A percentile compares a stretch with the other conserved stretches of the same genome.
These are phyloP conservation scores for Hylyphantes graminicola DNA, from an alignment of 1,140 invertebrate genomes.

Conservation along the genomic window DNA sequence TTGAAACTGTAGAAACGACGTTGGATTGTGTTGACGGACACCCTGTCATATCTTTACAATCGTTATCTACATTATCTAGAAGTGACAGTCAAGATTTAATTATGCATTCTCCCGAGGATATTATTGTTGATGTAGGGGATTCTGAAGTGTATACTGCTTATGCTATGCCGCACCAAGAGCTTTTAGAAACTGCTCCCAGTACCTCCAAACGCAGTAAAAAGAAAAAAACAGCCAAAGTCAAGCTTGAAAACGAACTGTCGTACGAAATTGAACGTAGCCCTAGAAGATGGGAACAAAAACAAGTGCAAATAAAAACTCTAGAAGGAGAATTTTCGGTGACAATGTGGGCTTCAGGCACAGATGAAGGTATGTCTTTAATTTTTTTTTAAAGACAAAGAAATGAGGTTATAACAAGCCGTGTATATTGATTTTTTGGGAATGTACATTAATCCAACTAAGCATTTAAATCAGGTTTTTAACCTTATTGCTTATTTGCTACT, in stretches of 20 bases:
- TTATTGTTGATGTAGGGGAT: conserved; percentile 75
- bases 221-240: conserved; percentile 67
- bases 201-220: conserved; percentile 68
- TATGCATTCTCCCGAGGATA: conserved; percentile 83
- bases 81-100: conserved; percentile 73
- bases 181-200: conserved; percentile 79
- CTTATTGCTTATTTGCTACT: neutral
- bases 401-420: conserved; percentile 26
- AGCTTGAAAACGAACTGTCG: conserved; percentile 64
- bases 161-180: conserved; percentile 75
- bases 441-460: neutral
- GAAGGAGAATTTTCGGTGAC: conserved; percentile 98
- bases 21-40: conserved; percentile 76
- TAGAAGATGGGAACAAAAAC: conserved; percentile 96
- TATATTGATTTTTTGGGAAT: neutral
- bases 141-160: conserved; percentile 70
- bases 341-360: conserved; percentile 94
- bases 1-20: conserved; percentile 81
- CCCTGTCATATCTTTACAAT: conserved; percentile 79
- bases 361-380: conserved; percentile 77
- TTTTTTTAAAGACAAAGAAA: conserved; percentile 14
- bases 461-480: no score
- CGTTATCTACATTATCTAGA: conserved; percentile 71
- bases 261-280: conserved; percentile 64
- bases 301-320: conserved; percentile 97